These are phyloP conservation scores for Lepidocyrtinus sp. DNA, from an alignment of 2,888 invertebrate species.

Conservation along the genomic window DNA sequence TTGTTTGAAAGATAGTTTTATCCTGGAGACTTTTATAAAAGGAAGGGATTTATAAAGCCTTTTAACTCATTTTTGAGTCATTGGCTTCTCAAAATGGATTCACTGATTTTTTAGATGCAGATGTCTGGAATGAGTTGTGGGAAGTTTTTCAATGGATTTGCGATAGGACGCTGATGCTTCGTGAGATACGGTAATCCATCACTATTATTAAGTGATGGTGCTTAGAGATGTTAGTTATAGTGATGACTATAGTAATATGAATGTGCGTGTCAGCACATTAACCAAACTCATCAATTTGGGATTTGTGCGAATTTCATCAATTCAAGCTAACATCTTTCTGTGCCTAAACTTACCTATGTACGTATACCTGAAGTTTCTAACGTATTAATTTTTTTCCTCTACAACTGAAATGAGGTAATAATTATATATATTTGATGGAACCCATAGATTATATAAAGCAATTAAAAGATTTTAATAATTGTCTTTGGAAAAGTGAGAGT, in stretches of 20 bases:
- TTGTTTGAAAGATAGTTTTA: not conserved
- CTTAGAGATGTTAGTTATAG: not conserved
- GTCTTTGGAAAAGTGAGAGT: no score
- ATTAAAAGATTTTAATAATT: no score
- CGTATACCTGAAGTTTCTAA: no score
- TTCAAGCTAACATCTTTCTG: not conserved
- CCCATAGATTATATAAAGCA: no score
- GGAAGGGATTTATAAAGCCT: not conserved
- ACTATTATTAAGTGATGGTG: not conserved
- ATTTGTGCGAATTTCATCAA: not conserved
- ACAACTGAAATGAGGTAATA: no score
- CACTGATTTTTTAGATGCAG: no score
- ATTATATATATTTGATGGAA: no score
- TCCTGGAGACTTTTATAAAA: not conserved
- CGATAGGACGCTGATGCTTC: not conserved
- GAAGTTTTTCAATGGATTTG: no score
- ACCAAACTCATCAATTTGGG: not conserved
- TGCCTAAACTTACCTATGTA: no score
- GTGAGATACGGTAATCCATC: not conserved
- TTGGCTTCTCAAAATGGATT: not conserved
- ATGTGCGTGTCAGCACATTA: not conserved
- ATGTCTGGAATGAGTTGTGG: not conserved
- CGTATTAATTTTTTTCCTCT: no score
- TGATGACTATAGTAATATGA: not conserved
- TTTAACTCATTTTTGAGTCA: not conserved